Base-by-base conservation (phyloP, 2,888 invertebrate genomes). In the Stictocephala bisonia region DNA sequence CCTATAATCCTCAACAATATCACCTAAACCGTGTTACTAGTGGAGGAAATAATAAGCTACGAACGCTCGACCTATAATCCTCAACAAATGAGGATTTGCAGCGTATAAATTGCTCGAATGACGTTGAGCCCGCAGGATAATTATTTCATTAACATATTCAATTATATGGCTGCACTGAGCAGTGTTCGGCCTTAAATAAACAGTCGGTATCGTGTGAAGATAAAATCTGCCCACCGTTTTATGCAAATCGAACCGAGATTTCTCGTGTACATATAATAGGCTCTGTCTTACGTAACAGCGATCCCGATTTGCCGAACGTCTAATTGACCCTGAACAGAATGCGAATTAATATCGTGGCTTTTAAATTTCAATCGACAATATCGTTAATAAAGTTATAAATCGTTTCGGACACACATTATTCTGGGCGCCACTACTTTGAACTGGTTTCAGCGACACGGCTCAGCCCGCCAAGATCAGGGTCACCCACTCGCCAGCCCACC, bases 351-450 rank as follows among this genome's bases (percentile, higher is more conserved):
- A 44, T 40, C 60, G 26, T 27, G 18, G 26, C 64, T 44, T 64
- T 64, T 64, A 64, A 64, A 64, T 64, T 64, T 64, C 64, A 64
- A 64, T 64, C 64, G 64, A 64, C 64, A 35, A 64, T 64, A 64
- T 44, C 41, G 44, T 64, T 64, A 64, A 64, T 64, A 64, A 64
- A 64, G 64, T 64, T 64, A 64, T 64, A 64, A 64, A 64, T 64
- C 60, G 60, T 29, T 58, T 58, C 35, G 3, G 60, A 40, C 40
- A 60, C 60, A 40, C 7, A 22, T 60, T 60, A 40, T 40, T 60
- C 22, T 53, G 26, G 40, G 3, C 4, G 40, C 60, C 60, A 60
- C 60, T 60, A 31, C 60, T 15, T 40, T 31, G 11, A 40, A 40
- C 35, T 40, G 35, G 60, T 35, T 60, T 40, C 20, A 31, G 15